phyloP scores from a whole-genome alignment of 2,888 invertebrate genomes.

The Drosophila rubida region DNA sequence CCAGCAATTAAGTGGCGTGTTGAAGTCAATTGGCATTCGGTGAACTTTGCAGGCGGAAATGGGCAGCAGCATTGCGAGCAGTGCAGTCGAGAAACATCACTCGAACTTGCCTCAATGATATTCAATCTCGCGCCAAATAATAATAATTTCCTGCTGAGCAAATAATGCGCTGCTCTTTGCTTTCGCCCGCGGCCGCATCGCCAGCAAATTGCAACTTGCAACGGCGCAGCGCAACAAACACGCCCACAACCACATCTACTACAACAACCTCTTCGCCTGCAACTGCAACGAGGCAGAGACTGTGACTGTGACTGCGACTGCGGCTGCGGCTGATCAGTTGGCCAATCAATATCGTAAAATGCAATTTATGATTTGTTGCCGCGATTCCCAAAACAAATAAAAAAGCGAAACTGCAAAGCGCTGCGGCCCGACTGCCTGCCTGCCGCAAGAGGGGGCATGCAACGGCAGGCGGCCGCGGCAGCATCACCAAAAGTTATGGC shows the following conservation, averaged over 20 bases:
- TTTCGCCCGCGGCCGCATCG: conserved; percentile 39
- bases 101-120: conserved; percentile 50
- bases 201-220: conserved; percentile 41
- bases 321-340: conserved; percentile 49
- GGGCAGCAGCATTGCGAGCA: background rate
- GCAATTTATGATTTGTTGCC: conserved; percentile 82
- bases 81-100: conserved; percentile 47
- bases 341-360: conserved; percentile 82
- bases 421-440: too few species aligned
- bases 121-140: conserved; percentile 69
- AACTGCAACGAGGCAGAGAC: conserved; percentile 13
- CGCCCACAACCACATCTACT: conserved; percentile 59
- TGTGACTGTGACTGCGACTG: background rate
- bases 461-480: conserved; percentile 30
- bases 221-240: conserved; percentile 46
- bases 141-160: conserved; percentile 73
- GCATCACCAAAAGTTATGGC: conserved; percentile 72
- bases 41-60: conserved; percentile 11
- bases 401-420: conserved; percentile 26
- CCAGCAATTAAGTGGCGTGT: conserved; percentile 13
- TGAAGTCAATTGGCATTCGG: conserved; percentile 2
- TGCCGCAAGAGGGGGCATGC: conserved; percentile 31
- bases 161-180: conserved; percentile 51
- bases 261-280: conserved; percentile 13
- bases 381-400: conserved; percentile 79